phyloP scores from a whole-genome alignment of 2,113 vertebrate species.

The Cynopterus brachyotis region DNA sequence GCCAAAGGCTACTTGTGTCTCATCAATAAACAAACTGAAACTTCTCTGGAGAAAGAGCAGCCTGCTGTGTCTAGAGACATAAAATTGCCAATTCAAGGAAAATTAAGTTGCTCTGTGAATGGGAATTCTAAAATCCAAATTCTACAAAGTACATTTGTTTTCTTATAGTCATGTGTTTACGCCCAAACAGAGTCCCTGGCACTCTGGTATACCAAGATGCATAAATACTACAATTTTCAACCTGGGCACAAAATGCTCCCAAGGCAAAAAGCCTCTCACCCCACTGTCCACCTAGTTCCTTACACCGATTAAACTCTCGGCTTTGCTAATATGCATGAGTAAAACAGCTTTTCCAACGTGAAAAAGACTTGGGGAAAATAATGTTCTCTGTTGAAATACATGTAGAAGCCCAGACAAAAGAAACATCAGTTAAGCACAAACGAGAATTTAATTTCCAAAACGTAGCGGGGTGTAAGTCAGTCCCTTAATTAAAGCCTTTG shows the following conservation, averaged over 20 bases:
- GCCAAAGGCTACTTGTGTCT: neutral
- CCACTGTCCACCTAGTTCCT: neutral
- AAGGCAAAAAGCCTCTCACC: neutral
- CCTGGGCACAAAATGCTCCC: neutral
- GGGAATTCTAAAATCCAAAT: neutral
- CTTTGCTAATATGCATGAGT: conserved; percentile 3
- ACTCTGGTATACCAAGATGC: neutral
- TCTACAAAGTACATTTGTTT: neutral
- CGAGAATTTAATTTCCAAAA: conserved; percentile 85
- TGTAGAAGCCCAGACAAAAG: conserved; percentile 73
- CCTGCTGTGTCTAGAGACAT: neutral
- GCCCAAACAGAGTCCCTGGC: neutral
- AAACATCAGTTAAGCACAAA: conserved; percentile 76
- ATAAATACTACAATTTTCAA: neutral
- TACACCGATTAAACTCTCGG: neutral
- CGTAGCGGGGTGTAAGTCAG: conserved; percentile 86
- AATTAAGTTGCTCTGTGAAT: neutral
- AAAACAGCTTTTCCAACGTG: neutral
- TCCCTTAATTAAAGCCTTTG: conserved; percentile 96
- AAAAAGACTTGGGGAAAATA: conserved; percentile 46
- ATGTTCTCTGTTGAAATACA: conserved; percentile 59
- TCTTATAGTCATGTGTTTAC: neutral
- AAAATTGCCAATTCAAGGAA: neutral
- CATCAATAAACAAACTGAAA: neutral
- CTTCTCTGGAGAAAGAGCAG: neutral